phyloP scores from a whole-genome alignment of 2,888 invertebrate species.

The Acrobasis suavella region DNA sequence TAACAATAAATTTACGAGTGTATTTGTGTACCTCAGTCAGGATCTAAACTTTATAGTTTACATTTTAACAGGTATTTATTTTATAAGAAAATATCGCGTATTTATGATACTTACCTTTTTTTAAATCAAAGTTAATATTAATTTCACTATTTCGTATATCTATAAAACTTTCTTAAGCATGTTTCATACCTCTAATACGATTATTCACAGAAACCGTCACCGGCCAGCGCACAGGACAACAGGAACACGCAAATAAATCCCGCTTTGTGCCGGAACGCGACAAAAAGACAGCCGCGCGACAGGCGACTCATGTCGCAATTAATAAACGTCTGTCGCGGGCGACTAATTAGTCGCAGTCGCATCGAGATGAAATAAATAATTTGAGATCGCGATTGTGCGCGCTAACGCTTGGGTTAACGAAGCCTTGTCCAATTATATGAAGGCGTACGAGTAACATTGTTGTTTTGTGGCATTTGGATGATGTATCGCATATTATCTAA shows the following conservation, averaged over 20 bases:
- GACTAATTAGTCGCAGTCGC: constrained; percentile 75
- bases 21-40: no score
- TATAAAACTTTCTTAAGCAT: neutral
- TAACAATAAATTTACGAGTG: no score
- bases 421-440: constrained; percentile 23
- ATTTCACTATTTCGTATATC: no score
- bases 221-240: neutral
- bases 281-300: constrained; percentile 54
- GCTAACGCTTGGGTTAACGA: constrained; percentile 46
- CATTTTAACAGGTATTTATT: no score
- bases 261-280: constrained; percentile 57
- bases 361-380: constrained; percentile 60
- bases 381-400: constrained; percentile 49
- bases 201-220: neutral
- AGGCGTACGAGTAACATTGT: constrained; percentile 3
- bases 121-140: no score
- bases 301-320: constrained; percentile 74
- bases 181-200: neutral
- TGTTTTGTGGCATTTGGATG: constrained; percentile 10
- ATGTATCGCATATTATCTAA: constrained; percentile 9
- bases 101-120: no score
- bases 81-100: no score
- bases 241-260: constrained; percentile 19
- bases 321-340: constrained; percentile 73
- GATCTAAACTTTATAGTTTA: no score